phyloP scores from a whole-genome alignment of 2,113 vertebrate genomes.

The Aegithalos caudatus region DNA sequence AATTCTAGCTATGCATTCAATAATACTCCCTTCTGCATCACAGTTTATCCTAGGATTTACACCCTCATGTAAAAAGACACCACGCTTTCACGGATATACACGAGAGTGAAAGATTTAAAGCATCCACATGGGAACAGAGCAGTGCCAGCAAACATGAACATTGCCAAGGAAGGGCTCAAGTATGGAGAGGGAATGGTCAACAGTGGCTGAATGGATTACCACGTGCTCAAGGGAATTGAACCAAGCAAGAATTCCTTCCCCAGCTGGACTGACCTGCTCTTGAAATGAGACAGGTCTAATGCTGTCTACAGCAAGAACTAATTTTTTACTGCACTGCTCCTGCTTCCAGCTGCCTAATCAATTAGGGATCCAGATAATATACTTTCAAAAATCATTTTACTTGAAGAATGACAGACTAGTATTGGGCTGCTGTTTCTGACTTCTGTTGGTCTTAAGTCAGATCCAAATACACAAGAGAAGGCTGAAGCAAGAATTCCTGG shows the following conservation, averaged over 20 bases:
- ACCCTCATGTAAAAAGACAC: neutral
- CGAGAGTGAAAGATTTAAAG: neutral
- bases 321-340: neutral
- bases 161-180: neutral
- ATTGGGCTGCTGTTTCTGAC: neutral
- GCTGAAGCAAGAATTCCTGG: neutral
- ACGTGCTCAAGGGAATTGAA: neutral
- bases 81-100: neutral
- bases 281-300: neutral
- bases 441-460: neutral
- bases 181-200: neutral
- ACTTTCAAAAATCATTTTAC: neutral
- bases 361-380: neutral
- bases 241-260: neutral
- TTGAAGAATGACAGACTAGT: neutral
- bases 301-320: neutral
- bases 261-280: neutral
- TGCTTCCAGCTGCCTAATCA: neutral
- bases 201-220: neutral
- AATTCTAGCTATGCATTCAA: neutral
- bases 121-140: neutral
- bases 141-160: neutral
- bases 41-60: neutral
- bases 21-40: neutral
- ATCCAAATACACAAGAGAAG: neutral